Conservation (phyloP, 2,888 invertebrate genomes). For the Aleiodes testaceus region DNA sequence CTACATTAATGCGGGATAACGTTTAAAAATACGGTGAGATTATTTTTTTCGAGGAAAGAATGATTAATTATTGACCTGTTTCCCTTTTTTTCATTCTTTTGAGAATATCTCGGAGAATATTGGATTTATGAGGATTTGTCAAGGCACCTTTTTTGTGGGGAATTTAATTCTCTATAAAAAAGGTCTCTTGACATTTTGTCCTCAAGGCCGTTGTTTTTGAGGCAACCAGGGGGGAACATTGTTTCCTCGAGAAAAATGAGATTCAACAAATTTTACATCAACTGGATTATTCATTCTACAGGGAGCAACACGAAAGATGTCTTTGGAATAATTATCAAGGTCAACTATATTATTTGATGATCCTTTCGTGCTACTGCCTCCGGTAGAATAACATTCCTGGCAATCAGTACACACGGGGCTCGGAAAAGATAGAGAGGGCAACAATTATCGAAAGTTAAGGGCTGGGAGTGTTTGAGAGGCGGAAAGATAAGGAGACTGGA, state of each 20-base stretch:
- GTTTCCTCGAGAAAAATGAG: background rate
- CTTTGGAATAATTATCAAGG: background rate
- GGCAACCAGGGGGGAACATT: no score
- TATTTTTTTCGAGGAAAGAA: background rate
- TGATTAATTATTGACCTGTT: background rate
- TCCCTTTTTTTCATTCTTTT: background rate
- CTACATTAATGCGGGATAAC: constrained; percentile 29
- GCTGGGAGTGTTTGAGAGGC: constrained; percentile 20
- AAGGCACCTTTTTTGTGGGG: no score
- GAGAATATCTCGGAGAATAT: background rate
- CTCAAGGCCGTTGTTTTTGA: no score
- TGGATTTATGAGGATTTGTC: no score
- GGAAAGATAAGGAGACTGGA: background rate
- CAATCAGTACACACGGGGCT: constrained; percentile 45
- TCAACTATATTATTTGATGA: background rate
- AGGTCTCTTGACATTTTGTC: no score
- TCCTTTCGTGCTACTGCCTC: constrained; percentile 24
- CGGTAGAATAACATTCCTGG: constrained; percentile 52
- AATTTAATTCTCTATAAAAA: no score
- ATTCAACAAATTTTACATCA: background rate
- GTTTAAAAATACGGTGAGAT: constrained; percentile 3
- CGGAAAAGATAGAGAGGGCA: constrained; percentile 37
- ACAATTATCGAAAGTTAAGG: background rate
- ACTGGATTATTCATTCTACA: constrained; percentile 9
- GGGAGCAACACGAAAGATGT: constrained; percentile 8